A percentile compares a stretch with the other conserved stretches of the same genome.
These are phyloP conservation scores for Apeira syringaria DNA, from an alignment of 2,888 invertebrate genomes.

Conservation along the genomic window DNA sequence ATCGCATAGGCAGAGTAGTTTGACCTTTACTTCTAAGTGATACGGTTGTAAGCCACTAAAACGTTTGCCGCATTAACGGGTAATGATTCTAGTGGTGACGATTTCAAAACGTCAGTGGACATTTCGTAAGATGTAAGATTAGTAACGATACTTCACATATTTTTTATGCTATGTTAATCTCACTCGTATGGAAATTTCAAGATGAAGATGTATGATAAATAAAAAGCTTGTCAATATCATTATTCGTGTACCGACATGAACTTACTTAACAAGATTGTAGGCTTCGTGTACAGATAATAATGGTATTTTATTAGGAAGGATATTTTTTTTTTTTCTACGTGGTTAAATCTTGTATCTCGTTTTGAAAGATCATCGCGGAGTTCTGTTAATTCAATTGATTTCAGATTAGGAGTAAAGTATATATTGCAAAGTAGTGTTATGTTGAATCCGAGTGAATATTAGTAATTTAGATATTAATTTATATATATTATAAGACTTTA, in stretches of 20 bases:
- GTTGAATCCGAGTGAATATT: too few species aligned
- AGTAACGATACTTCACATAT: slow-evolving; percentile 65
- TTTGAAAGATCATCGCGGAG: too few species aligned
- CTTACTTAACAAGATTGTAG: slow-evolving; percentile 72
- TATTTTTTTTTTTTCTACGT: too few species aligned
- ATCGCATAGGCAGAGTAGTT: slow-evolving; percentile 51
- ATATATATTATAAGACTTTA: too few species aligned
- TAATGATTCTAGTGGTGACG: slow-evolving; percentile 67
- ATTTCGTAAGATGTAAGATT: slow-evolving; percentile 69
- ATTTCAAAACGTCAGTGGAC: slow-evolving; percentile 67
- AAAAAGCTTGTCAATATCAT: slow-evolving; percentile 72
- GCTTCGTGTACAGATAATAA: slow-evolving; percentile 63
- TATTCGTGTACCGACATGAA: slow-evolving; percentile 59
- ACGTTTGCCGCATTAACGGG: slow-evolving; percentile 63
- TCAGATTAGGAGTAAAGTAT: too few species aligned
- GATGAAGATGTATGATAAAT: slow-evolving; percentile 66
- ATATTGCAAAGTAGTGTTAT: too few species aligned
- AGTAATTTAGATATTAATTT: too few species aligned
- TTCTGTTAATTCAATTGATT: too few species aligned
- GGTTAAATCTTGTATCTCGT: slow-evolving; percentile 53
- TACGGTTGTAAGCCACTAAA: slow-evolving; percentile 61
- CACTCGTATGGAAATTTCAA: slow-evolving; percentile 41
- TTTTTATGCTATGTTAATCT: slow-evolving; percentile 67
- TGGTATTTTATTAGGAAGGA: slow-evolving; percentile 63
- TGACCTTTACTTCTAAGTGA: slow-evolving; percentile 62